These are phyloP conservation scores for Gambelia wislizenii DNA, from an alignment of 2,797 vertebrate genomes.

Conservation along the genomic window DNA sequence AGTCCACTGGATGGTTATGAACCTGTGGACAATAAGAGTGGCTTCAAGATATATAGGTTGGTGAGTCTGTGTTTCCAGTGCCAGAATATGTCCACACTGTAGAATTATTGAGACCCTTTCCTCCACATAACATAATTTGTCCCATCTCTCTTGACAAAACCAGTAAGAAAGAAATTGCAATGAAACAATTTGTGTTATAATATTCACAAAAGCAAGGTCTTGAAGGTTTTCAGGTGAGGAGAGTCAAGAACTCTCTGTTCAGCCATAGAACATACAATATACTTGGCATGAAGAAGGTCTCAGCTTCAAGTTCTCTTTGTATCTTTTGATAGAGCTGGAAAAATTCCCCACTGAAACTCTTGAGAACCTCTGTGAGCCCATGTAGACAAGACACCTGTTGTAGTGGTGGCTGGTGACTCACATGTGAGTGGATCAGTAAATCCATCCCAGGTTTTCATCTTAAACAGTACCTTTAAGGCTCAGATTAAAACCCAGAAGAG, in stretches of 20 bases:
- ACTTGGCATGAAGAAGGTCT: background rate
- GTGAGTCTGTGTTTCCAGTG: background rate
- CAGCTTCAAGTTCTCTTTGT: background rate
- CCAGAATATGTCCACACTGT: background rate
- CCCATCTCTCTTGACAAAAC: background rate
- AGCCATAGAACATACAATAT: background rate
- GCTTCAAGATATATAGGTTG: background rate
- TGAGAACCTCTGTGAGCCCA: background rate
- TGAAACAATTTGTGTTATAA: background rate
- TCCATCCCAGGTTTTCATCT: too few relatives aligned
- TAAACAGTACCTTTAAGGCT: too few relatives aligned
- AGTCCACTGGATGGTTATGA: background rate
- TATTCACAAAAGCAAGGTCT: background rate
- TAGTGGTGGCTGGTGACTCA: too few relatives aligned
- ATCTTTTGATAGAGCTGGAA: background rate
- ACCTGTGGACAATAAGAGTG: background rate
- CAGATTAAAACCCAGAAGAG: too few relatives aligned
- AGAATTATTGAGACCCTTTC: background rate
- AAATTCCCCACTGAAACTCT: background rate
- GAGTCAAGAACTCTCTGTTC: background rate
- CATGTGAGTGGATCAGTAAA: too few relatives aligned
- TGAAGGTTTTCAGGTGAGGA: background rate
- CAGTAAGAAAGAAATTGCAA: background rate
- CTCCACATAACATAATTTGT: background rate
- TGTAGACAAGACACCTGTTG: background rate